These are phyloP conservation scores for Melinopterus prodromus DNA, from an alignment of 2,888 invertebrate genomes.

Conservation along the genomic window DNA sequence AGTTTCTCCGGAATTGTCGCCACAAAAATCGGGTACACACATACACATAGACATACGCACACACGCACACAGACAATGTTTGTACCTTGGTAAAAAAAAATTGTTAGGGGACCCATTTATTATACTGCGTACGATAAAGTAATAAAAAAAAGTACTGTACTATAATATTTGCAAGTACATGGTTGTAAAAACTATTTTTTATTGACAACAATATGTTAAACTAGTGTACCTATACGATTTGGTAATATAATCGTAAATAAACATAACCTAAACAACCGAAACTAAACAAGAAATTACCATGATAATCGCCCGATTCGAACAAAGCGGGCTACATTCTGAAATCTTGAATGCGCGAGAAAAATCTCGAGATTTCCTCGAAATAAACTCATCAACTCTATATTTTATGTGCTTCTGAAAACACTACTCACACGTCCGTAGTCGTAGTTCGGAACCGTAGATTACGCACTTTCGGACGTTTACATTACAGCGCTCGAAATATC, in stretches of 20 bases:
- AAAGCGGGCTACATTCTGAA: neutral
- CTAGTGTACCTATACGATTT: neutral
- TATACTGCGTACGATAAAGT: too few relatives aligned
- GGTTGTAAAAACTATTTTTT: too few relatives aligned
- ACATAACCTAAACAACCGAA: neutral
- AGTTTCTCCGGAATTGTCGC: too few relatives aligned
- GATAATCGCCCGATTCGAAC: neutral
- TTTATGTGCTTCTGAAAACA: slow-evolving; percentile 4
- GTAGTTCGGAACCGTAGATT: neutral
- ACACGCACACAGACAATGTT: too few relatives aligned
- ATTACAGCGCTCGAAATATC: slow-evolving; percentile 4
- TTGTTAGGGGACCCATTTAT: too few relatives aligned
- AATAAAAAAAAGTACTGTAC: too few relatives aligned
- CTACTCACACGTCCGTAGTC: neutral
- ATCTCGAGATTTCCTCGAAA: neutral
- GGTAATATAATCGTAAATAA: neutral
- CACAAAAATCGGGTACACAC: too few relatives aligned
- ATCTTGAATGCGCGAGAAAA: neutral
- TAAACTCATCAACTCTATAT: neutral
- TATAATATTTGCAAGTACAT: too few relatives aligned
- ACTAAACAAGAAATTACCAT: neutral
- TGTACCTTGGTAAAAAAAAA: too few relatives aligned
- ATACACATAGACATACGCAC: too few relatives aligned
- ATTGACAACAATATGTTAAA: too few relatives aligned
- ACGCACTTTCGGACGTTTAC: neutral